Evolutionary conservation across 2,888 invertebrate species (phyloP), one percentile per base, ranked within the genome.

Genomic region (Drosophila bunnanda): DNA sequence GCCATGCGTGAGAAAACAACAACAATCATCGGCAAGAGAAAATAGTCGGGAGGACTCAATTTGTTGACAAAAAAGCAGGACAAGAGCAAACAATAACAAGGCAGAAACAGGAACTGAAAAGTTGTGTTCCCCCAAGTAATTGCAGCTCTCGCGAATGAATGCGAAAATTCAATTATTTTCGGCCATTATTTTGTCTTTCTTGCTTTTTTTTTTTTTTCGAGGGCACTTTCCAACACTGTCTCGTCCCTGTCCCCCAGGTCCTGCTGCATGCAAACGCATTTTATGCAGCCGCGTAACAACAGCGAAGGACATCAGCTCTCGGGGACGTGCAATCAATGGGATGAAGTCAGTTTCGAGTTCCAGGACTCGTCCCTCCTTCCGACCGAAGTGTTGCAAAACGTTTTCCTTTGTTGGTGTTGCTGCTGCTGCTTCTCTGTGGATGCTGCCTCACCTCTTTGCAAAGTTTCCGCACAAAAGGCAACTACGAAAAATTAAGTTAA

Each of bases 101-200:
- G 8, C 34, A 9, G 15, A 8, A n/a, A n/a, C 46, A 22, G 39
- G 28, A 36, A 39, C 17, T 48, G 34, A 41, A 64, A 38, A 62
- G 65, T 22, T 61, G 32, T 64, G 20, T 52, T 43, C 38, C 34
- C 58, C 44, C 60, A 77, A 82, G 77, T 82, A 87, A 89, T 81
- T 86, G 82, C 77, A 81, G 76, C 73, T 74, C 76, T 74, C 76
- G 76, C 80, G 77, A 85, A 79, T 79, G 85, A 80, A 77, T 84
- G 71, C 75, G 73, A 78, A 88, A 89, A 87, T 81, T 89, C 89
- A 87, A 87, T 87, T 89, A 88, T 88, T 82, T 85, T 82, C 70
- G 82, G 77, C 75, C 69, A 80, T 82, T 87, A 80, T 85, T 82
- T 71, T 77, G 78, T 73, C 7, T 36, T 36, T 7, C 74, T 41